Evolutionary conservation across 1,140 invertebrate species (phyloP).

Genomic region (Meloidogyne exigua): DNA sequence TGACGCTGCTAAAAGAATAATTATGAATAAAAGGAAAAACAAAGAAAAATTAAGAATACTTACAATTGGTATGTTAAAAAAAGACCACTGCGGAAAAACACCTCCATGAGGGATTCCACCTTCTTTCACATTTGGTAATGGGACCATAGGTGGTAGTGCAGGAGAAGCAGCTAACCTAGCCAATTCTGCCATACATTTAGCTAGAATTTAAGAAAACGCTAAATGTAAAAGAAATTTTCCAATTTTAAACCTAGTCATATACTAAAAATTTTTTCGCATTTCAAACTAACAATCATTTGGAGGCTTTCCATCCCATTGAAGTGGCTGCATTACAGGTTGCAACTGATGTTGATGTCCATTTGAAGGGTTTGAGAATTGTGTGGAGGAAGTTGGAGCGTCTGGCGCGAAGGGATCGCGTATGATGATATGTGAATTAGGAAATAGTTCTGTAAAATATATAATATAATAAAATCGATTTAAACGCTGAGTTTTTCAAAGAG

Average conservation of each 20-base stretch:
- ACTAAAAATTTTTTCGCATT: too few species aligned
- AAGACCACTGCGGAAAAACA: slow-evolving; percentile 6
- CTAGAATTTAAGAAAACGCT: not conserved
- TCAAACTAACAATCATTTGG: not conserved
- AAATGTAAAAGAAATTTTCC: too few species aligned
- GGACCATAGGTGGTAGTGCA: not conserved
- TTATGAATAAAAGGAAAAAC: not conserved
- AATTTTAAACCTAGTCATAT: too few species aligned
- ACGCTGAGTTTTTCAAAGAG: too few species aligned
- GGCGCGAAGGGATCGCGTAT: not conserved
- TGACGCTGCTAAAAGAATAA: slow-evolving; percentile 19
- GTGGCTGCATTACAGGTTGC: not conserved
- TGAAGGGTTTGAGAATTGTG: not conserved
- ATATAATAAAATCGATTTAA: too few species aligned
- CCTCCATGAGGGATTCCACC: not conserved
- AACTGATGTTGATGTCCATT: not conserved
- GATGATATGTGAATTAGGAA: not conserved
- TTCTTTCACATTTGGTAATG: not conserved
- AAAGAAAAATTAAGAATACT: not conserved
- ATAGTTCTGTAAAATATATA: too few species aligned
- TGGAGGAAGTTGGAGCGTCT: not conserved
- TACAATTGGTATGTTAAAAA: slow-evolving; percentile 6
- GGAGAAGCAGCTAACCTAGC: not conserved
- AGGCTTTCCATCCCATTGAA: not conserved
- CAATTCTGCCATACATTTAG: not conserved